Percentiles rank a stretch among this genome's conserved stretches.
phyloP scores from a whole-genome alignment of 1,140 invertebrate genomes.

The Andricus grossulariae region DNA sequence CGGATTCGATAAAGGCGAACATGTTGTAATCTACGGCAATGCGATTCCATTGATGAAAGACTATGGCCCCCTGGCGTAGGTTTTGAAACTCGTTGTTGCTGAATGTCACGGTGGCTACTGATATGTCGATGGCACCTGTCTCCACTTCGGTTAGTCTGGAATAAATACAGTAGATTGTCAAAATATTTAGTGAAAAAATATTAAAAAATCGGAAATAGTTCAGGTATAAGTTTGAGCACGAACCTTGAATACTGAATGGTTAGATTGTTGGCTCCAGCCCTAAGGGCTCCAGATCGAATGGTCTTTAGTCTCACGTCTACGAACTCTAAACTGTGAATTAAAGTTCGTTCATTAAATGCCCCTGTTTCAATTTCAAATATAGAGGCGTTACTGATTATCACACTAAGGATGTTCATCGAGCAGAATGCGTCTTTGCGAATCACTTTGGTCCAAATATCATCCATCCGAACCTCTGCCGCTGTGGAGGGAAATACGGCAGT shows the following conservation, averaged over 20 bases:
- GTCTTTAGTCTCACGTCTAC: slow-evolving; percentile 78
- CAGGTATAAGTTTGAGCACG: slow-evolving; percentile 47
- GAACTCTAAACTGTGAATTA: slow-evolving; percentile 80
- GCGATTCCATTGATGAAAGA: slow-evolving; percentile 80
- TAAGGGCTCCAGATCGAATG: slow-evolving; percentile 79
- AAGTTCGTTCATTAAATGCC: slow-evolving; percentile 80
- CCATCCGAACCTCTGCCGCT: slow-evolving; percentile 79
- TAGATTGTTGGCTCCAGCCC: slow-evolving; percentile 80
- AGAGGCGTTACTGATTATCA: slow-evolving; percentile 80
- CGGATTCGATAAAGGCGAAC: slow-evolving; percentile 77
- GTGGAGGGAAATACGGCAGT: slow-evolving; percentile 80
- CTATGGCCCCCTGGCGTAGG: slow-evolving; percentile 77
- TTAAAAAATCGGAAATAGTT: neutral
- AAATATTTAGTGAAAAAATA: neutral
- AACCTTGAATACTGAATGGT: slow-evolving; percentile 82
- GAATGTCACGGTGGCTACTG: slow-evolving; percentile 79
- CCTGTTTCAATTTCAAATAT: slow-evolving; percentile 78
- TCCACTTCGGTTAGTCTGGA: slow-evolving; percentile 80
- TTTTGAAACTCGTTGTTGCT: slow-evolving; percentile 79
- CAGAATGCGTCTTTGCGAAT: slow-evolving; percentile 81
- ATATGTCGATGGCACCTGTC: slow-evolving; percentile 79
- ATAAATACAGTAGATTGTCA: slow-evolving; percentile 43
- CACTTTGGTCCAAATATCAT: slow-evolving; percentile 75
- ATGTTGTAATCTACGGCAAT: slow-evolving; percentile 80
- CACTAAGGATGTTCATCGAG: slow-evolving; percentile 79